Conservation (phyloP, 2,888 invertebrate genomes). For the Lottia scabra region DNA sequence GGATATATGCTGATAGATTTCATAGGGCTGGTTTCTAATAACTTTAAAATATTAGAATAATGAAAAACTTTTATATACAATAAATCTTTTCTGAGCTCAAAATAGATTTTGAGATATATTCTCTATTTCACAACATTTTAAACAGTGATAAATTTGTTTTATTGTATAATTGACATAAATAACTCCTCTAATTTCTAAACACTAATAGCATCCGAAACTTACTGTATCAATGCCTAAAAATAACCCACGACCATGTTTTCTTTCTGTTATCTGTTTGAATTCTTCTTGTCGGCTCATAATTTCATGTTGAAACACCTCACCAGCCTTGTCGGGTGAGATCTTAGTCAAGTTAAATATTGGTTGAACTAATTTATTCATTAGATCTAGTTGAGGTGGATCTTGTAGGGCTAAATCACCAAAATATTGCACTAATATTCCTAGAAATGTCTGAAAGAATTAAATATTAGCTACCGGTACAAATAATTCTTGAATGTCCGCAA, state of each 20-base stretch:
- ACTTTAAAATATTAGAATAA: neutral
- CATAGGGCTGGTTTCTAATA: neutral
- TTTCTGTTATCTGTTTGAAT: conserved; percentile 44
- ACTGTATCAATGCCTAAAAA: conserved; percentile 65
- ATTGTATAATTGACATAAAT: no score
- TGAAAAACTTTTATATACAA: no score
- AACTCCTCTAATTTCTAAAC: no score
- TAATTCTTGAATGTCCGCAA: no score
- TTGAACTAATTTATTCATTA: conserved; percentile 69
- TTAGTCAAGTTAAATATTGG: conserved; percentile 79
- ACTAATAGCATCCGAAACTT: conserved; percentile 15
- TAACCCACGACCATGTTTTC: conserved; percentile 68
- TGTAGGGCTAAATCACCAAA: conserved; percentile 77
- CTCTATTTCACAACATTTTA: no score
- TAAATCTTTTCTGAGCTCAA: no score
- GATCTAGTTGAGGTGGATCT: conserved; percentile 47
- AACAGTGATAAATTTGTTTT: no score
- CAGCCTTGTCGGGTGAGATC: conserved; percentile 78
- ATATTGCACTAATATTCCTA: conserved; percentile 82
- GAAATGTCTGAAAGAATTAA: conserved; percentile 73
- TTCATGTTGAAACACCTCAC: conserved; percentile 77
- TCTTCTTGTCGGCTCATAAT: conserved; percentile 72
- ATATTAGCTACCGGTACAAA: neutral
- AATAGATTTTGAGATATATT: no score
- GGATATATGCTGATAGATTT: no score